Percentiles rank a stretch among this genome's conserved stretches.
Evolutionary conservation across 2,888 invertebrate genomes (phyloP).

Genomic region (Drosophila barbarae): DNA sequence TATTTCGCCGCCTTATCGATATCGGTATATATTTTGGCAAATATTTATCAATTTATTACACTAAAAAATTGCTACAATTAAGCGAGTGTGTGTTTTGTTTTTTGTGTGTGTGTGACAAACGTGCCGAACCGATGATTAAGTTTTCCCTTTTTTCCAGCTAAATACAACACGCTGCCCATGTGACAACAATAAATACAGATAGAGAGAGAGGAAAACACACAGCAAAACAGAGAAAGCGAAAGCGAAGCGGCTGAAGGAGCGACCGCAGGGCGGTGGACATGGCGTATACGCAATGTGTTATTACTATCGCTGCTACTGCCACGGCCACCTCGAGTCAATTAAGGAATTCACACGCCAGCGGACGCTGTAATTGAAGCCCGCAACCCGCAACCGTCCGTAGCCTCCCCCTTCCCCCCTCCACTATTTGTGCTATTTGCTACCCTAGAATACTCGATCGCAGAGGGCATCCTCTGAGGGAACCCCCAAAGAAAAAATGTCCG

Average conservation of each 20-base stretch:
- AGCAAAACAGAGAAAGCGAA: conserved; percentile 10
- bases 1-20: conserved; percentile 50
- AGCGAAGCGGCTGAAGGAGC: conserved; percentile 16
- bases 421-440: conserved; percentile 11
- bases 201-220: background rate
- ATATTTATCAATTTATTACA: conserved; percentile 70
- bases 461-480: background rate
- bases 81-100: conserved; percentile 11
- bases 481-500: conserved; percentile 69
- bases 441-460: conserved; percentile 23
- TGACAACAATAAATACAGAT: conserved; percentile 31
- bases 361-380: conserved; percentile 56
- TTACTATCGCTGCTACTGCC: conserved; percentile 38
- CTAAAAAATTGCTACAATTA: conserved; percentile 67
- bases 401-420: background rate
- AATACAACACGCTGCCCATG: conserved; percentile 28
- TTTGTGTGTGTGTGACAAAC: conserved; percentile 40
- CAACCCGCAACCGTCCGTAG: background rate
- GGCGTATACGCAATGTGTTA: conserved; percentile 62
- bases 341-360: conserved; percentile 42
- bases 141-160: conserved; percentile 42
- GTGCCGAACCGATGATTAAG: conserved; percentile 67
- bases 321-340: conserved; percentile 51
- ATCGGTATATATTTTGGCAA: conserved; percentile 52
- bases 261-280: conserved; percentile 40